phyloP scores from a whole-genome alignment of 2,113 vertebrate genomes.

The Sisor rabdophorus region DNA sequence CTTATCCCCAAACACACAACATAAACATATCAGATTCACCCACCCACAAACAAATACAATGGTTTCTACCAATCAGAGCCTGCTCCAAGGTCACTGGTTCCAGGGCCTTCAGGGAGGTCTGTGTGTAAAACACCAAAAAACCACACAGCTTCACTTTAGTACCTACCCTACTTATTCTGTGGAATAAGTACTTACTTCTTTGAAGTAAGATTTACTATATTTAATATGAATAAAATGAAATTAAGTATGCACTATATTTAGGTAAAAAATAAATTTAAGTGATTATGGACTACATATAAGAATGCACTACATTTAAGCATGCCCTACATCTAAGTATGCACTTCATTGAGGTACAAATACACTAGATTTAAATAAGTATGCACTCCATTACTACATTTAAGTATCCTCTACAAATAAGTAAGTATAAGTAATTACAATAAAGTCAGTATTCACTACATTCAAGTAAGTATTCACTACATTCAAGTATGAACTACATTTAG shows the following conservation, averaged over 20 bases:
- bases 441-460: no score
- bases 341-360: no score
- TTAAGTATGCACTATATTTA: not conserved
- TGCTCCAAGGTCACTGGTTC: not conserved
- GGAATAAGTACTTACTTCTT: not conserved
- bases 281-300: no score
- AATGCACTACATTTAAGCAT: no score
- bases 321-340: no score
- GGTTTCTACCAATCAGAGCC: not conserved
- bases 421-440: not conserved
- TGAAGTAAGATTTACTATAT: not conserved
- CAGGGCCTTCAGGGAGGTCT: constrained; percentile 2
- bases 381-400: no score
- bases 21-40: not conserved
- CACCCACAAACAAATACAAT: not conserved
- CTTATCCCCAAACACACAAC: not conserved
- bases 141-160: not conserved
- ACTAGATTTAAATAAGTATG: no score
- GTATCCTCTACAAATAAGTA: not conserved
- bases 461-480: no score
- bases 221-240: not conserved
- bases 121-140: not conserved
- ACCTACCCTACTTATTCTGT: not conserved
- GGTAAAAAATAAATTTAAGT: no score
- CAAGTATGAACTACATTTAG: no score